Evolutionary conservation across 2,797 vertebrate genomes (phyloP).

Genomic region (Helostoma temminkii): DNA sequence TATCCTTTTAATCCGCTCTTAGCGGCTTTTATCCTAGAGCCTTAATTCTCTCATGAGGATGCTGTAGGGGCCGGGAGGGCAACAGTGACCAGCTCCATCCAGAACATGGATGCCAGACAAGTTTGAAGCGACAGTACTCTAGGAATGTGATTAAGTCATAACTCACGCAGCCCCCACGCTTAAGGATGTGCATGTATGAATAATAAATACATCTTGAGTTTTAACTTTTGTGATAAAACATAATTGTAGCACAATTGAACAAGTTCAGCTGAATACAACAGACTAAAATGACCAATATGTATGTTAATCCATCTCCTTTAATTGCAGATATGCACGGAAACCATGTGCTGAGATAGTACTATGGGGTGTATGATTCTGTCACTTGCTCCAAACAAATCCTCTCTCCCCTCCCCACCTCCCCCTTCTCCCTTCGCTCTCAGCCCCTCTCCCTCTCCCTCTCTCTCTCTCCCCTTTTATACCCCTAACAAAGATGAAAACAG

Average conservation of each 20-base stretch:
- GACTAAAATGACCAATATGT: conserved; percentile 48
- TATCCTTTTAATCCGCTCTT: conserved; percentile 81
- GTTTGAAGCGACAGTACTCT: conserved; percentile 29
- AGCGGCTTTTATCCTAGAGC: conserved; percentile 74
- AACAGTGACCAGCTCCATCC: conserved; percentile 37
- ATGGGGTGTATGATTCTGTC: conserved; percentile 76
- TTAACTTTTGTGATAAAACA: conserved; percentile 24
- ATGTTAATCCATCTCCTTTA: conserved; percentile 74
- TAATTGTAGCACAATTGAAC: conserved; percentile 41
- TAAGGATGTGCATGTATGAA: background rate
- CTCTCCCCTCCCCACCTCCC: conserved; percentile 17
- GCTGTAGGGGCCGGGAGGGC: conserved; percentile 31
- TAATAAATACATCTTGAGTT: conserved; percentile 7
- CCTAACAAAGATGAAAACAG: conserved; percentile 69
- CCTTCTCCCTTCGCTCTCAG: conserved; percentile 14
- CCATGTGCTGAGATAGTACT: conserved; percentile 76
- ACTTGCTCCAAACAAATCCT: conserved; percentile 68
- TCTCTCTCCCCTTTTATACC: conserved; percentile 38
- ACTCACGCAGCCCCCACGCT: background rate
- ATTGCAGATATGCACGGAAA: conserved; percentile 73
- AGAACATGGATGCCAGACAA: conserved; percentile 20
- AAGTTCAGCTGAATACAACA: conserved; percentile 60
- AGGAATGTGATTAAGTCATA: conserved; percentile 19
- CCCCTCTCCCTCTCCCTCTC: conserved; percentile 20
- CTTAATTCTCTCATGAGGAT: conserved; percentile 75